Evolutionary conservation across 2,888 invertebrate genomes (phyloP), one percentile per base, ranked within the genome.

Genomic region (Beris morrisii): DNA sequence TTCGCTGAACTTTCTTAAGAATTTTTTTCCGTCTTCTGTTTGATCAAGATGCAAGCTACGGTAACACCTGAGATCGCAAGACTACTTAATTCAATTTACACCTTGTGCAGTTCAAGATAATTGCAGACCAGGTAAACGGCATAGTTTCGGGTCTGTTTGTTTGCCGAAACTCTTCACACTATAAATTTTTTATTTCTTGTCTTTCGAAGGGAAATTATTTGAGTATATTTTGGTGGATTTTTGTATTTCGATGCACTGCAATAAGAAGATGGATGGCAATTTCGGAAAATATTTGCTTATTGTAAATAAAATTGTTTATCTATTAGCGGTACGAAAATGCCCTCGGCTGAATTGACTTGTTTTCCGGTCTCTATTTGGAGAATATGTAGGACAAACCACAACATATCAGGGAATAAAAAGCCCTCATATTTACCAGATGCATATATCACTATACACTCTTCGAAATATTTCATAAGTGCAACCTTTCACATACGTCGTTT

Each of bases 241-340:
- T 13, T 30, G 44, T 45, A 45, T 15, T 38, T 6, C 28, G 45
- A 30, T 58, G 58, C 58, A 22, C 28, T 58, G 12, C 45, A 58
- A 30, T 45, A 58, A 11, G 28, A 58, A 58, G 58, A 58, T 58
- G 28, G 58, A 56, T 58, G 45, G 5, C 28, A 12, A 46, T 58
- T 46, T 38, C 4, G 13, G 28, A 22, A 28, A 58, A 58, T 45
- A 58, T 58, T 58, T 58, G 58, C 30, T 58, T 12, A 58, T 22
- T 11, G 45, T 45, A 44, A 58, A 30, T 28, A 28, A n/a, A 28
- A 45, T 45, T 28, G 44, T 58, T 58, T 58, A 45, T 58, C 45
- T 45, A 45, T 58, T 28, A 22, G 22, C 22, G 45, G 45, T 28
- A 30, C 44, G 45, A 58, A 30, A 46, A 45, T 45, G 28, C n/a